Percentiles rank a stretch among this genome's conserved stretches.
phyloP scores from a whole-genome alignment of 2,113 vertebrate species.

The Sisor rabdophorus region DNA sequence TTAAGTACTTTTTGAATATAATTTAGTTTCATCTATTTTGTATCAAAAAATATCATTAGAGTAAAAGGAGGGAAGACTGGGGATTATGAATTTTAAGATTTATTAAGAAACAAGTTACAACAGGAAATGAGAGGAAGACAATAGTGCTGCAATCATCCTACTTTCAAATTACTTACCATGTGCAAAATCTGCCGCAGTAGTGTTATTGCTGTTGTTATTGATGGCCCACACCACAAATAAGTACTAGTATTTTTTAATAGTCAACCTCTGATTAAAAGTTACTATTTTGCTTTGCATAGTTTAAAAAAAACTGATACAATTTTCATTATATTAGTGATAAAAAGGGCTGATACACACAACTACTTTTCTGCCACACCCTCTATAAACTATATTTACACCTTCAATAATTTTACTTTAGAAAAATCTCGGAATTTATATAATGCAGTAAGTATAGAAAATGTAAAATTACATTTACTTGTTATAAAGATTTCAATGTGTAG shows the following conservation, averaged over 20 bases:
- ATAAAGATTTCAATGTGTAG: neutral
- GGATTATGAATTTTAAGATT: conserved; percentile 66
- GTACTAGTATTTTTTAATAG: conserved; percentile 32
- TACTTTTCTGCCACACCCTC: neutral
- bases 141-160: conserved; percentile 54
- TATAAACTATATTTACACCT: neutral
- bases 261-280: neutral
- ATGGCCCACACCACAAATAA: conserved; percentile 25
- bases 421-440: neutral
- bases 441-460: neutral
- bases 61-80: conserved; percentile 40
- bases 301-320: neutral
- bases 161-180: conserved; percentile 54
- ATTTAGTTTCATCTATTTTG: conserved; percentile 23
- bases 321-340: no score
- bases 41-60: conserved; percentile 28
- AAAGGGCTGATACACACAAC: no score
- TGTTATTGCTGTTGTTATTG: conserved; percentile 32
- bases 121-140: conserved; percentile 51
- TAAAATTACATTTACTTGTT: neutral
- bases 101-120: no score
- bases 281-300: neutral
- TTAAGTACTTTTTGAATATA: neutral
- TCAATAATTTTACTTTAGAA: neutral
- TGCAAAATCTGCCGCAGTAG: conserved; percentile 49